These are phyloP conservation scores for Trachops cirrhosus DNA, from an alignment of 2,797 vertebrate species.

Conservation along the genomic window DNA sequence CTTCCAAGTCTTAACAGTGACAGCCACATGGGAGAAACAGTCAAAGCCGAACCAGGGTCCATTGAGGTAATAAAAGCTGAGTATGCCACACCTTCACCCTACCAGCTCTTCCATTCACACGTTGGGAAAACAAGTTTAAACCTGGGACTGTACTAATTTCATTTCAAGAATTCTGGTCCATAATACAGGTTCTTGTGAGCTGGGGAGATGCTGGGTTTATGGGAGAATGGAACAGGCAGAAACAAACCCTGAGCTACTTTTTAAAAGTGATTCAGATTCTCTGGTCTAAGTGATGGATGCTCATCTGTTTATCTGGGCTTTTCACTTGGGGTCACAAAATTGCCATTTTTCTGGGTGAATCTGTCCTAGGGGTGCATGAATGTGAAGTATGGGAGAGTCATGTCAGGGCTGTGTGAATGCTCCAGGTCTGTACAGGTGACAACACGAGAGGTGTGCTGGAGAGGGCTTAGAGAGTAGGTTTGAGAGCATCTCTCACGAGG, in stretches of 20 bases:
- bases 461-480: not conserved
- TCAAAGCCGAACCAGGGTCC: constrained; percentile 88
- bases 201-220: not conserved
- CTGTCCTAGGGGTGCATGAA: not conserved
- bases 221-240: not conserved
- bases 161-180: not conserved
- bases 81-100: not conserved
- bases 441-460: not conserved
- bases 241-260: not conserved
- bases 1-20: constrained; percentile 82
- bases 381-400: not conserved
- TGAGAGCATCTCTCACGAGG: not conserved
- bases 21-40: constrained; percentile 85
- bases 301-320: not conserved
- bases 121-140: not conserved
- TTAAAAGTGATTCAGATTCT: not conserved
- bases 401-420: not conserved
- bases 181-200: not conserved
- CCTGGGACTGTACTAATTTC: not conserved
- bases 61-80: constrained; percentile 92
- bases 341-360: not conserved
- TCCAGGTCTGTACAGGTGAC: not conserved
- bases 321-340: not conserved
- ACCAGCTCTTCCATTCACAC: not conserved
- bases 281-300: not conserved